Conservation (phyloP, 1,140 invertebrate genomes). For the Mycetomoellerius zeteki region DNA sequence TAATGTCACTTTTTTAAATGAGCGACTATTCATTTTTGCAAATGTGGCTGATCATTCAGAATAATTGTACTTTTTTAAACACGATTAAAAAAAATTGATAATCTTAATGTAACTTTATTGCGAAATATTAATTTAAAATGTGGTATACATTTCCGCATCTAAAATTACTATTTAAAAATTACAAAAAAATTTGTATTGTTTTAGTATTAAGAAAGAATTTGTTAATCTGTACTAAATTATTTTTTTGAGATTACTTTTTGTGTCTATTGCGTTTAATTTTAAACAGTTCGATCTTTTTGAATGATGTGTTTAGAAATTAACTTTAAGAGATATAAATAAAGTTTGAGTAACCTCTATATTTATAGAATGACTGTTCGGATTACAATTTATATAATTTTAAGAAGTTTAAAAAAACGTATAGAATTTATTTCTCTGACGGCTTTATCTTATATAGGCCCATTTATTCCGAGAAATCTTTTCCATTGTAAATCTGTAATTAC, state of each 20-base stretch:
- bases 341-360: neutral
- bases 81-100: neutral
- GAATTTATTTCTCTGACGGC: neutral
- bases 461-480: neutral
- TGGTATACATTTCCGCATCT: neutral
- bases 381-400: neutral
- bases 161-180: neutral
- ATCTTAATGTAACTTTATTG: neutral
- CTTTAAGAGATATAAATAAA: neutral
- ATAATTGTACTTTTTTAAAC: neutral
- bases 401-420: neutral
- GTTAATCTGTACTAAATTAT: neutral
- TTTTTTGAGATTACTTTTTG: neutral
- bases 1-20: neutral
- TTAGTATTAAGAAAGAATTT: neutral
- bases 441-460: neutral
- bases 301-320: neutral
- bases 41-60: neutral
- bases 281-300: neutral
- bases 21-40: neutral
- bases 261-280: neutral
- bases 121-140: neutral
- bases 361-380: neutral
- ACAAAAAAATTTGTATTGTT: too few relatives aligned
- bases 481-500: conserved; percentile 18